These are phyloP conservation scores for Theretra japonica DNA, from an alignment of 2,888 invertebrate genomes.

Conservation along the genomic window DNA sequence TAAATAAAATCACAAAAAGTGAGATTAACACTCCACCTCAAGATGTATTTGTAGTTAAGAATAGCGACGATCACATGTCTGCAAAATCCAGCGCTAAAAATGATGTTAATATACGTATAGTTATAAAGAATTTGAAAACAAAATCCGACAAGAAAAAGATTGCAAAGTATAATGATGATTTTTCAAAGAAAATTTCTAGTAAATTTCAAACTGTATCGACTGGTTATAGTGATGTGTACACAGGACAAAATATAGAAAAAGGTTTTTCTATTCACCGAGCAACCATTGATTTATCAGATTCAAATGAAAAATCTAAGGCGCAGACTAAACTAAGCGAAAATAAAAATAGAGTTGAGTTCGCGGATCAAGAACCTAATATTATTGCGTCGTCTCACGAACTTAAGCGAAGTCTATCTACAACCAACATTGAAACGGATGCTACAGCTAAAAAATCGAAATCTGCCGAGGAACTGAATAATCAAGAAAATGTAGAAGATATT, in stretches of 20 bases:
- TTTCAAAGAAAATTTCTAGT: conserved; percentile 60
- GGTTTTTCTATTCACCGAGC: conserved; percentile 59
- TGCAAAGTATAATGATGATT: conserved; percentile 47
- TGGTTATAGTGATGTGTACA: conserved; percentile 55
- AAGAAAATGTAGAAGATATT: conserved; percentile 8
- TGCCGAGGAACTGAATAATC: conserved; percentile 34
- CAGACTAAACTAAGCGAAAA: conserved; percentile 34
- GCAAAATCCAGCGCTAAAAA: conserved; percentile 55
- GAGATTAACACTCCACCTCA: conserved; percentile 44
- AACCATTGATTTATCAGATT: conserved; percentile 56
- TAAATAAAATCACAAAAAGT: conserved; percentile 35
- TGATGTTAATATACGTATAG: conserved; percentile 67
- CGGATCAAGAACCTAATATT: conserved; percentile 35
- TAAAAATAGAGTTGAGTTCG: conserved; percentile 34
- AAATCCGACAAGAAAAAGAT: conserved; percentile 44
- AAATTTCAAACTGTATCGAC: conserved; percentile 70
- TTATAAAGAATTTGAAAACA: conserved; percentile 62
- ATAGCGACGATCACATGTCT: conserved; percentile 40
- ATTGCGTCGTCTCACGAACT: conserved; percentile 39
- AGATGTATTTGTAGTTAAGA: conserved; percentile 56
- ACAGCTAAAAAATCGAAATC: conserved; percentile 29
- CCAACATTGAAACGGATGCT: conserved; percentile 35
- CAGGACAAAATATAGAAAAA: conserved; percentile 47
- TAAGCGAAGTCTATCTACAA: conserved; percentile 35
- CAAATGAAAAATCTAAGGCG: conserved; percentile 45